These are phyloP conservation scores for Drosophila guanche DNA, from an alignment of 1,140 invertebrate genomes.

Conservation along the genomic window DNA sequence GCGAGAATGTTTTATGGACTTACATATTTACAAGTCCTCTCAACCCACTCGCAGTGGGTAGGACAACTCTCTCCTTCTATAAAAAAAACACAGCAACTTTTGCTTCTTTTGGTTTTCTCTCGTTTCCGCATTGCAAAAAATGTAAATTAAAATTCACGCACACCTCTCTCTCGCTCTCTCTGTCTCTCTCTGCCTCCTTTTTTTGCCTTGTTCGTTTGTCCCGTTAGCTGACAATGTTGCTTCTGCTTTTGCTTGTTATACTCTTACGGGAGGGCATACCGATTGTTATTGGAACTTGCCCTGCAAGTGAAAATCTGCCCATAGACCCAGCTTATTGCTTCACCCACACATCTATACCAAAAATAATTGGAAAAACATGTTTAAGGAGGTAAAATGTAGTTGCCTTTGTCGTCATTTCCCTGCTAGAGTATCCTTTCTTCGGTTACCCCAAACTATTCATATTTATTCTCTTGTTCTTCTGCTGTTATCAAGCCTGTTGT, in stretches of 20 bases:
- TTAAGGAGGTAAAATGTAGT: too few relatives aligned
- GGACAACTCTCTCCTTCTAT: constrained; percentile 6
- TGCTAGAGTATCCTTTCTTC: too few relatives aligned
- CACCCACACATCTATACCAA: too few relatives aligned
- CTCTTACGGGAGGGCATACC: background rate
- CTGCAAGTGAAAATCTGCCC: too few relatives aligned
- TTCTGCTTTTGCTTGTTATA: constrained; percentile 22
- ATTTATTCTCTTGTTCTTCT: background rate
- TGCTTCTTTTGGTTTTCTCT: constrained; percentile 19
- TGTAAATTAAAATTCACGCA: constrained; percentile 70
- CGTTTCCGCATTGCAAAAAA: constrained; percentile 53
- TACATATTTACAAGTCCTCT: too few relatives aligned
- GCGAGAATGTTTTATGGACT: background rate
- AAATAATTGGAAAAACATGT: too few relatives aligned
- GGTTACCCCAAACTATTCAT: too few relatives aligned
- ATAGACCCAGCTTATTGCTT: too few relatives aligned
- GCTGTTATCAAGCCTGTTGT: constrained; percentile 37
- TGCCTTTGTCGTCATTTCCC: too few relatives aligned
- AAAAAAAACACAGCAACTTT: background rate
- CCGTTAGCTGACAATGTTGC: constrained; percentile 61
- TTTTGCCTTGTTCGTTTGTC: constrained; percentile 24
- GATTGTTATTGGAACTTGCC: too few relatives aligned
- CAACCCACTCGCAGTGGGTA: too few relatives aligned
- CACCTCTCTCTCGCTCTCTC: too few relatives aligned
- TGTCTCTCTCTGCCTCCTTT: constrained; percentile 28